Base-by-base conservation (phyloP, 2,113 vertebrate species). In the Thymallus thymallus region DNA sequence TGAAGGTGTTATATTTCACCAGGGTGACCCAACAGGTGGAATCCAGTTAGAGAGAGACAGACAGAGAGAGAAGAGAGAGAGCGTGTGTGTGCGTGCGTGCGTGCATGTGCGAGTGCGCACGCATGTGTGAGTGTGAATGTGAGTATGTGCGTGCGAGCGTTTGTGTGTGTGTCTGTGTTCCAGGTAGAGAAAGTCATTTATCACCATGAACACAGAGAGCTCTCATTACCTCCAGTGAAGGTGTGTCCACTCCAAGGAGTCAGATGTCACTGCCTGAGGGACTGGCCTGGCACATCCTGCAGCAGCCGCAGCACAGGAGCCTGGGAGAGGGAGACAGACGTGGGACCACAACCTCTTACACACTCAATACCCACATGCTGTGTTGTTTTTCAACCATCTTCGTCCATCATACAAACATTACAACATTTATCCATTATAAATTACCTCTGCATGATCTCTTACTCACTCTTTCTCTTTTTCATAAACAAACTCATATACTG, bases 121-220 rank as follows among this genome's bases (percentile, higher is more conserved):
- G n/a, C n/a, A n/a, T n/a, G n/a, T n/a, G n/a, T n/a, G n/a, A n/a
- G 32, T 35, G 35, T 41, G 35, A 6, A 41, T 41, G 35, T 41
- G 35, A 10, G 35, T 41, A 41, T 41, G 35, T 41, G 30, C 73
- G 66, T 26, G 30, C 2, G 55, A 48, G 63, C 45, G n/a, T n/a
- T 30, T 14, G 32, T 26, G 32, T 10, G 65, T 26, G 66, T 5
- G n/a, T 78, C 66, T 30, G 51, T 22, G 58, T 68, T 65, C 60
- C 23, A 78, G 48, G 61, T 51, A 61, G 61, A 70, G 71, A 79
- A 78, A 76, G 73, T 79, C 46, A 76, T 76, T 58, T 60, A 76
- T 79, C 62, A 51, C 63, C 63, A 68, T 71, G 75, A 23, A 67
- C 72, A 75, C 72, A 71, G 68, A 71, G 67, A 58, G 63, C 75